Percentiles rank a stretch among this genome's conserved stretches.
Evolutionary conservation across 2,797 vertebrate species (phyloP).

Genomic region (Mallotus villosus): DNA sequence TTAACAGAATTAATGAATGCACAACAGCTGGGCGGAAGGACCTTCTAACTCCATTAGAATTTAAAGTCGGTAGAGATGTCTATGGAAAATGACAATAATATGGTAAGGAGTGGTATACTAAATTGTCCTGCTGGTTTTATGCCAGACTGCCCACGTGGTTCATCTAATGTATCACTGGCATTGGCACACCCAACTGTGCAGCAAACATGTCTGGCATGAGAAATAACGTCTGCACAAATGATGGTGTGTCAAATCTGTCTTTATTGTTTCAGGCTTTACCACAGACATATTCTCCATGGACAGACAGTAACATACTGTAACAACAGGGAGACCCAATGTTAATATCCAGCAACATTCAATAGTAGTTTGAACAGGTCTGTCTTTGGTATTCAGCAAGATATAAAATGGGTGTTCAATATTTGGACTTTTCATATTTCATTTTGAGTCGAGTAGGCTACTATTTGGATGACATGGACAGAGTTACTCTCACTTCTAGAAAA

Average conservation of each 20-base stretch:
- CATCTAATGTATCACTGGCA: neutral
- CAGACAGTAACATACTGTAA: constrained; percentile 7
- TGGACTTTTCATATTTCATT: neutral
- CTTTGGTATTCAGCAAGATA: constrained; percentile 13
- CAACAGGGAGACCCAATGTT: constrained; percentile 18
- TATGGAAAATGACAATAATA: too few species aligned
- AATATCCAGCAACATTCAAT: neutral
- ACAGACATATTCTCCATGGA: constrained; percentile 21
- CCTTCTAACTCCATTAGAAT: too few species aligned
- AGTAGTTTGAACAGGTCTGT: neutral
- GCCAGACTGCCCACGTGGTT: too few species aligned
- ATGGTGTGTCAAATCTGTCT: constrained; percentile 16
- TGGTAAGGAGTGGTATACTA: too few species aligned
- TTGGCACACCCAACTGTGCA: neutral
- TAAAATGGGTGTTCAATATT: neutral
- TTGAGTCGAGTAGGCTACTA: neutral
- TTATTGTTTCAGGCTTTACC: constrained; percentile 25
- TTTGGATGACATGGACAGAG: neutral
- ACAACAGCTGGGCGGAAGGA: neutral
- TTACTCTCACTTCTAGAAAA: neutral
- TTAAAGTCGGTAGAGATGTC: too few species aligned
- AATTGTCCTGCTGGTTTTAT: neutral
- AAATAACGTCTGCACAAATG: constrained; percentile 7
- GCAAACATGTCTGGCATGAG: constrained; percentile 4
- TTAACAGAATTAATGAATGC: neutral